Evolutionary conservation across 2,113 vertebrate genomes (phyloP).

Genomic region (Sander lucioperca): DNA sequence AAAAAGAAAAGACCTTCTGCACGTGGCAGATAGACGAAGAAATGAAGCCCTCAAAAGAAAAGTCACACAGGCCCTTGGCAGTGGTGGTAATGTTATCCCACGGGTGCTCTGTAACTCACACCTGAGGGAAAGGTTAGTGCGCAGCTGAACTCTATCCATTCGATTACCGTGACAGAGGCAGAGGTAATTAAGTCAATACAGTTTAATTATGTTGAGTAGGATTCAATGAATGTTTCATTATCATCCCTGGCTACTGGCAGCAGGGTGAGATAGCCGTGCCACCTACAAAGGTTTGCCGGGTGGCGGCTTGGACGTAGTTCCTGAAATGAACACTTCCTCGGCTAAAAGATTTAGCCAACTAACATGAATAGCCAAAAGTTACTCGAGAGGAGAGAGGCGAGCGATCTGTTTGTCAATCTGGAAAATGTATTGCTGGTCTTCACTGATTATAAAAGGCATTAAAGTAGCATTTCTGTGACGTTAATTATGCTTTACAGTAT

Average conservation of each 20-base stretch:
- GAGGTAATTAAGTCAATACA: slow-evolving; percentile 79
- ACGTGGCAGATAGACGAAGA: slow-evolving; percentile 35
- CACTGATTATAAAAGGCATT: slow-evolving; percentile 3
- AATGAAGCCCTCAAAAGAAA: slow-evolving; percentile 50
- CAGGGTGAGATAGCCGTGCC: slow-evolving; percentile 3
- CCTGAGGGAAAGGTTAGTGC: slow-evolving; percentile 67
- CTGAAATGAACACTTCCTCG: neutral
- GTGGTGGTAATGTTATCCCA: slow-evolving; percentile 60
- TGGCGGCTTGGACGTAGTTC: neutral
- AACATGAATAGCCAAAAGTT: slow-evolving; percentile 21
- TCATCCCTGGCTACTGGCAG: slow-evolving; percentile 37
- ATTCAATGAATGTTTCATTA: slow-evolving; percentile 75
- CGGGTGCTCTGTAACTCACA: slow-evolving; percentile 66
- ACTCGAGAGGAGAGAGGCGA: slow-evolving; percentile 4
- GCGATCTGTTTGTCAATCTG: slow-evolving; percentile 6
- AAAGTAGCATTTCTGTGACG: neutral
- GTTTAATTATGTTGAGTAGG: slow-evolving; percentile 80
- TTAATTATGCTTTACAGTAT: slow-evolving; percentile 1
- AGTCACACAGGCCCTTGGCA: slow-evolving; percentile 39
- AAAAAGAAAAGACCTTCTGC: slow-evolving; percentile 39
- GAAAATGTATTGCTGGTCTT: slow-evolving; percentile 25
- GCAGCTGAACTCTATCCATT: slow-evolving; percentile 59
- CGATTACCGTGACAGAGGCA: slow-evolving; percentile 72
- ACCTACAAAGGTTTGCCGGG: slow-evolving; percentile 2
- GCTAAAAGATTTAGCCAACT: neutral